These are phyloP conservation scores for Larimichthys polyactis DNA, from an alignment of 2,113 vertebrate species.

Conservation along the genomic window DNA sequence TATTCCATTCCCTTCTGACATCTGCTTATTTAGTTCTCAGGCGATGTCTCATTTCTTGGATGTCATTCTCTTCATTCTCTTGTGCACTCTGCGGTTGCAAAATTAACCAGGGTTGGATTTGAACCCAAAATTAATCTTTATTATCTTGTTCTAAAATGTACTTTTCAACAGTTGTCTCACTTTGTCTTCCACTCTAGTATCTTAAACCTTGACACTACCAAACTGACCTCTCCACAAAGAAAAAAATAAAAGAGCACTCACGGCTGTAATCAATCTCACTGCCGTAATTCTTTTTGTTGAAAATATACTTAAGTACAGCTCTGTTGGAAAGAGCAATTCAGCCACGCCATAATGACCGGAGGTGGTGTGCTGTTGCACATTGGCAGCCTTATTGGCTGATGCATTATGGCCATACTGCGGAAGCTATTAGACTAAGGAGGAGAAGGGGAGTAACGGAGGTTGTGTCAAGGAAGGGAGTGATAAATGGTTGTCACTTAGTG, in stretches of 20 bases:
- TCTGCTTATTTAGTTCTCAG: conserved; percentile 28
- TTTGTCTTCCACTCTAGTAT: background rate
- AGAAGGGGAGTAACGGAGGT: conserved; percentile 57
- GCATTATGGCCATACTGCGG: conserved; percentile 45
- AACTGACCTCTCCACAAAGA: background rate
- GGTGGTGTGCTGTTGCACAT: conserved; percentile 71
- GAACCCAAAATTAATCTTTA: background rate
- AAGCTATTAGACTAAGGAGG: conserved; percentile 70
- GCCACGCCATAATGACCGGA: conserved; percentile 52
- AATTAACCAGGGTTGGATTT: background rate
- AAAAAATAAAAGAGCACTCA: background rate
- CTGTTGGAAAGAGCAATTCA: conserved; percentile 54
- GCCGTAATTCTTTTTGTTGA: conserved; percentile 17
- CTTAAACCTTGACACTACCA: background rate
- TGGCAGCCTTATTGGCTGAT: conserved; percentile 59
- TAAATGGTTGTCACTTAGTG: conserved; percentile 47
- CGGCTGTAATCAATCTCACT: background rate
- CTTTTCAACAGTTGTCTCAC: background rate
- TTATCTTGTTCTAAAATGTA: background rate
- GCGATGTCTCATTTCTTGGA: conserved; percentile 19
- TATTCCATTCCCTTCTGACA: conserved; percentile 6
- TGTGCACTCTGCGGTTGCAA: background rate
- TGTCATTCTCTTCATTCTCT: background rate
- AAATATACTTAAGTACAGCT: conserved; percentile 32
- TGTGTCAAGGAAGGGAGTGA: conserved; percentile 64